Base-by-base conservation (phyloP, 2,888 invertebrate species). In the Autographa gamma region DNA sequence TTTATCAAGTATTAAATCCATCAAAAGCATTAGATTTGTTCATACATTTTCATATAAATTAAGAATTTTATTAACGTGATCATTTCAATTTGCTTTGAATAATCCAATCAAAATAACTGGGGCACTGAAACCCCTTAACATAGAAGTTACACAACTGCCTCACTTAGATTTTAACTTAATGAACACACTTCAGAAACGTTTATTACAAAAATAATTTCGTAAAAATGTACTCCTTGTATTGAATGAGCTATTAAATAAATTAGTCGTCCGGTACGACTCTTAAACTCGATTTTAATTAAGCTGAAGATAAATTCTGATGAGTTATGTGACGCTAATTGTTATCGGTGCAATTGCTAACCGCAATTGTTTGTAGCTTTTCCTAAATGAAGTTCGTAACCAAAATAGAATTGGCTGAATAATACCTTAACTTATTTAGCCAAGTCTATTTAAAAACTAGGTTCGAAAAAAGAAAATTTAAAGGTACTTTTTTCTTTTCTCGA, bases 271-370 rank as follows among this genome's bases (percentile, higher is more conserved):
- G 52, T 25, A 34, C 52, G 48, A 25, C 18, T 52, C 60, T 54
- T 58, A 62, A 74, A 75, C 19, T 54, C 52, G 71, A 58, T 66
- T 59, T 66, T 59, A 67, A 75, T 75, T 64, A 54, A 38, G 25
- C 58, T 38, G 41, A 66, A 59, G 56, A 71, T 71, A 52, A 52
- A 64, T 75, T 71, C 58, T 66, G 64, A 63, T 77, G 70, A 73
- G 67, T 73, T 70, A 70, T 64, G 64, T 58, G 71, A 66, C 70
- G 38, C 31, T 60, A 58, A 64, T 71, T 71, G 58, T 63, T 61
- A 43, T 32, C 14, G 62, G 2, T 71, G 18, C 56, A 61, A 31
- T 66, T 63, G 19, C 14, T 48, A 48, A n/a, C 48, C 16, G 43
- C 43, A 16, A 43, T 54, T 54, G 52, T 54, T 9, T 5, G 7